Evolutionary conservation across 2,888 invertebrate genomes (phyloP).

Genomic region (Diachrysia chrysitis): DNA sequence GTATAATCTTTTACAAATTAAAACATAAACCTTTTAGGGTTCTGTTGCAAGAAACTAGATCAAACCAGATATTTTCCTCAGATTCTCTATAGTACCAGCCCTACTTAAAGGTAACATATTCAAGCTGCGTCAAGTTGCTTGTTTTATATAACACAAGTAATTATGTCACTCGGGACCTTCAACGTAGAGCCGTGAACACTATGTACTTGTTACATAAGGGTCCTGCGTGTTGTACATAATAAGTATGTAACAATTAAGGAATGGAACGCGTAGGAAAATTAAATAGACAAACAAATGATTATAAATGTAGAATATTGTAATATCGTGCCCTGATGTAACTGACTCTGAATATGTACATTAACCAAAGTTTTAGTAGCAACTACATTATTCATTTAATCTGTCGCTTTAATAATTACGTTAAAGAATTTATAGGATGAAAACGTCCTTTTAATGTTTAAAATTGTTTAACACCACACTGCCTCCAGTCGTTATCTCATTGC

Average conservation of each 20-base stretch:
- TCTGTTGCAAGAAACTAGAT: too few species aligned
- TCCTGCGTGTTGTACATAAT: constrained; percentile 5
- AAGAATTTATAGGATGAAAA: too few species aligned
- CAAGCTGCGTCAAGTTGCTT: constrained; percentile 58
- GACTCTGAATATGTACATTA: background rate
- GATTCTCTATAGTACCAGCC: constrained; percentile 16
- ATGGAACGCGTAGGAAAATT: background rate
- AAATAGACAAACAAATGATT: background rate
- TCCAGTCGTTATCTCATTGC: too few species aligned
- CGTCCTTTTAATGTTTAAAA: too few species aligned
- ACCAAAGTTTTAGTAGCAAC: background rate
- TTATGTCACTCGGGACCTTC: constrained; percentile 55
- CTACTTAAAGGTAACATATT: constrained; percentile 54
- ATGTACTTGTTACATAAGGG: constrained; percentile 10
- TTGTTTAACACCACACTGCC: too few species aligned
- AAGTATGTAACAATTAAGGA: background rate
- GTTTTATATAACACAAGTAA: constrained; percentile 60
- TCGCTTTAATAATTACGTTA: too few species aligned
- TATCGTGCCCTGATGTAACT: background rate
- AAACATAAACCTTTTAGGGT: too few species aligned
- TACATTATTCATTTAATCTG: too few species aligned
- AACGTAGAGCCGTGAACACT: constrained; percentile 18
- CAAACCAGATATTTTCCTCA: too few species aligned
- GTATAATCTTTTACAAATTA: too few species aligned
- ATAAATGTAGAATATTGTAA: background rate